These are phyloP conservation scores for Sardina pilchardus DNA, from an alignment of 2,113 vertebrate genomes.

Conservation along the genomic window DNA sequence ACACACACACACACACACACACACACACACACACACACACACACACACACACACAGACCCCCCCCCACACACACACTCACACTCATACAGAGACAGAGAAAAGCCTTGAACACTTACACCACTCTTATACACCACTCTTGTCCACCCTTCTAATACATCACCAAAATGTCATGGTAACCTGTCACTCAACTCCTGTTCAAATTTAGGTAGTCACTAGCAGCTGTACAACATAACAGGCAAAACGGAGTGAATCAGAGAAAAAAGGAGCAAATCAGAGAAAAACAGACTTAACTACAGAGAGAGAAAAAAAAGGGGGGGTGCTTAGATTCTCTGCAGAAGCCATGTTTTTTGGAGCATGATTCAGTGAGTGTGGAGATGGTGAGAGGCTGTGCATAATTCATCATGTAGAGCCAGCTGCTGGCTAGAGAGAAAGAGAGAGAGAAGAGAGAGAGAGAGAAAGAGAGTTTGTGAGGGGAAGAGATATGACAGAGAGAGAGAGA, in stretches of 20 bases:
- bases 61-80: neutral
- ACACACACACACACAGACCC: too few species aligned
- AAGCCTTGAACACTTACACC: too few species aligned
- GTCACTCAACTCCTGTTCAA: too few species aligned
- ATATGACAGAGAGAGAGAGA: slow-evolving; percentile 21
- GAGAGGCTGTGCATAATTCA: slow-evolving; percentile 64
- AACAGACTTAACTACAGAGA: neutral
- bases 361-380: slow-evolving; percentile 43
- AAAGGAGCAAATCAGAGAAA: neutral
- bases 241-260: too few species aligned
- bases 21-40: slow-evolving; percentile 10
- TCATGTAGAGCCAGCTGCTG: slow-evolving; percentile 32
- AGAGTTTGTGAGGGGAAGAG: neutral
- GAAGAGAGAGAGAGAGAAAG: neutral
- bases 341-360: slow-evolving; percentile 41
- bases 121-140: too few species aligned
- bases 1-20: slow-evolving; percentile 17
- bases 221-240: neutral
- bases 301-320: slow-evolving; percentile 24
- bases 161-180: neutral
- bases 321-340: slow-evolving; percentile 36
- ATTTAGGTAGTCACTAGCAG: neutral
- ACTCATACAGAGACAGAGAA: neutral
- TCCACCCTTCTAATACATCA: neutral
- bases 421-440: neutral